phyloP scores from a whole-genome alignment of 2,797 vertebrate genomes.

The Karalla daura region DNA sequence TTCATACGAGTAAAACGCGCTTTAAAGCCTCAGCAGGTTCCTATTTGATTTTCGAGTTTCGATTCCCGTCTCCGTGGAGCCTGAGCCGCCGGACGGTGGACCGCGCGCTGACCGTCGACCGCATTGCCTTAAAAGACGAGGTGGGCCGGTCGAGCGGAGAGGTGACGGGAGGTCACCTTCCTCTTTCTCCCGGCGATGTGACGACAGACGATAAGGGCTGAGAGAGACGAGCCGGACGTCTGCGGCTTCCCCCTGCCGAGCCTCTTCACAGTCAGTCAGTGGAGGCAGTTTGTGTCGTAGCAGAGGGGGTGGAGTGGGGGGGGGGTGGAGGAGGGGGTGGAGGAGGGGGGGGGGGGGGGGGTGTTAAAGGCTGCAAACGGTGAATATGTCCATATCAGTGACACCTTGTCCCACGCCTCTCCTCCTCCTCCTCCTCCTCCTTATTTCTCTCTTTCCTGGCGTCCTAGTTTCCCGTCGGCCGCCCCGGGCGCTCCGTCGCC shows the following conservation, averaged over 20 bases:
- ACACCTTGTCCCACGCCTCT: conserved; percentile 57
- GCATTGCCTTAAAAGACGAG: background rate
- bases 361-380: conserved; percentile 35
- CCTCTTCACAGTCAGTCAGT: no score
- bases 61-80: no score
- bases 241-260: no score
- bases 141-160: background rate
- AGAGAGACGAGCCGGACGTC: background rate
- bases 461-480: conserved; percentile 63
- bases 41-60: no score
- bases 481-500: conserved; percentile 45
- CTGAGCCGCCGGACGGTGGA: no score
- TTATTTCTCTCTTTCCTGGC: conserved; percentile 40
- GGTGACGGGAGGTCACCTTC: background rate
- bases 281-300: no score
- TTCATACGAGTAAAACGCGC: no score
- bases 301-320: no score
- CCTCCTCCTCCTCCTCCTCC: conserved; percentile 30
- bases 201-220: background rate
- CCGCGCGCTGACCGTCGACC: no score
- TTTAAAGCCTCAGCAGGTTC: no score
- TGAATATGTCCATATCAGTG: conserved; percentile 57
- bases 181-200: background rate
- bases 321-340: no score
- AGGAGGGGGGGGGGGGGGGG: no score